Conservation (phyloP, 1,140 invertebrate genomes). For the Tribolium castaneum region DNA sequence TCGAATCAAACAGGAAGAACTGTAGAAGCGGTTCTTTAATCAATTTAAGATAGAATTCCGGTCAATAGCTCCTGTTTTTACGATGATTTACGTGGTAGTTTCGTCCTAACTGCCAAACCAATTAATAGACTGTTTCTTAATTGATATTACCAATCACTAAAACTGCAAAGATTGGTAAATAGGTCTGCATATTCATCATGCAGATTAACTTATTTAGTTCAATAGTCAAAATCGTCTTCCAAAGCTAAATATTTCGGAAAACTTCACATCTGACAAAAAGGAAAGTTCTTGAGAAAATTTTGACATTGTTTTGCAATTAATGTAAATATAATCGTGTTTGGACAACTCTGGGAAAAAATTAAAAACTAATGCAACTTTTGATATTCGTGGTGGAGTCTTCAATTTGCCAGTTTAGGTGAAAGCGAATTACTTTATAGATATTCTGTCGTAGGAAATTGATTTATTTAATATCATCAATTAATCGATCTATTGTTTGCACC, state of each 20-base stretch:
- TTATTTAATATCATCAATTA: not conserved
- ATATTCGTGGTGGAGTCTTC: not conserved
- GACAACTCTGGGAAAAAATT: not conserved
- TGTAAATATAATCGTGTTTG: not conserved
- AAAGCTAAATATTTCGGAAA: too few relatives aligned
- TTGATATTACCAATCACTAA: not conserved
- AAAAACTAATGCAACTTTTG: too few relatives aligned
- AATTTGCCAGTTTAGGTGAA: not conserved
- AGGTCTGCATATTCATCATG: too few relatives aligned
- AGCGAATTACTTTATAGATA: not conserved
- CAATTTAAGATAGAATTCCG: not conserved
- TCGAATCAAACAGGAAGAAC: constrained; percentile 2
- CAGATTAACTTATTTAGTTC: too few relatives aligned
- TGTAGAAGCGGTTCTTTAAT: not conserved
- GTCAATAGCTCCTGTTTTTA: not conserved
- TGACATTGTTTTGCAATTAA: not conserved
- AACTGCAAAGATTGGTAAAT: not conserved
- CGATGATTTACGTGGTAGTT: too few relatives aligned
- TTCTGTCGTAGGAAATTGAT: not conserved
- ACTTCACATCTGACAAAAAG: not conserved
- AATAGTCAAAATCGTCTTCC: too few relatives aligned
- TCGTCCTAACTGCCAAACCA: not conserved
- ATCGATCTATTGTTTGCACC: not conserved
- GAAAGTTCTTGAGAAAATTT: not conserved
- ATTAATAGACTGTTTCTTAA: constrained; percentile 5